These are phyloP conservation scores for Petrolisthes cinctipes DNA, from an alignment of 2,888 invertebrate species.

Conservation along the genomic window DNA sequence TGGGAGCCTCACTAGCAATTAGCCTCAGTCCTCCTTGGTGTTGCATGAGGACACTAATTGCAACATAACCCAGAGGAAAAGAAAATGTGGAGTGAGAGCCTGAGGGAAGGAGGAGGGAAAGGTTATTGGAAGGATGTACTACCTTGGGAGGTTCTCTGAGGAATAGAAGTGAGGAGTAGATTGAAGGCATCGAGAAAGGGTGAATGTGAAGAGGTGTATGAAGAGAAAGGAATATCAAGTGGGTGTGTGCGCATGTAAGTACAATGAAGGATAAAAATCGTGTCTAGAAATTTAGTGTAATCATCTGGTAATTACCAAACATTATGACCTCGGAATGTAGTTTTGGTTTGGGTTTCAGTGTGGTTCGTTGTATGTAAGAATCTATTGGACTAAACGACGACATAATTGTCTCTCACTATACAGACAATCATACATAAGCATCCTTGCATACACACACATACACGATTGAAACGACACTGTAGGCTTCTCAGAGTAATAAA, in stretches of 20 bases:
- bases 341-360: neutral
- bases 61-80: neutral
- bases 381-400: too few species aligned
- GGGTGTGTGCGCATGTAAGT: neutral
- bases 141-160: neutral
- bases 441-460: slow-evolving; percentile 3
- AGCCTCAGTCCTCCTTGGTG: too few species aligned
- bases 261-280: neutral
- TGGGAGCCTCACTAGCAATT: too few species aligned
- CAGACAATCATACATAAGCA: too few species aligned
- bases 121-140: neutral
- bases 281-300: neutral
- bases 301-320: too few species aligned
- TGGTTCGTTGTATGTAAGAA: neutral
- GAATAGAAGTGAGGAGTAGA: neutral
- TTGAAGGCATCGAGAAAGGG: neutral
- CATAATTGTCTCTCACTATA: too few species aligned
- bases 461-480: neutral
- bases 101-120: neutral
- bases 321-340: neutral
- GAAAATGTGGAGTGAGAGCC: neutral
- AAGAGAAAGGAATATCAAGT: neutral
- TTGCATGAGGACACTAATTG: too few species aligned
- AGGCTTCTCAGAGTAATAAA: too few species aligned
- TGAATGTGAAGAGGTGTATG: neutral